A percentile compares a stretch with the other conserved stretches of the same genome.
Evolutionary conservation across 2,113 vertebrate genomes (phyloP).

Genomic region (Sminthopsis crassicaudata): DNA sequence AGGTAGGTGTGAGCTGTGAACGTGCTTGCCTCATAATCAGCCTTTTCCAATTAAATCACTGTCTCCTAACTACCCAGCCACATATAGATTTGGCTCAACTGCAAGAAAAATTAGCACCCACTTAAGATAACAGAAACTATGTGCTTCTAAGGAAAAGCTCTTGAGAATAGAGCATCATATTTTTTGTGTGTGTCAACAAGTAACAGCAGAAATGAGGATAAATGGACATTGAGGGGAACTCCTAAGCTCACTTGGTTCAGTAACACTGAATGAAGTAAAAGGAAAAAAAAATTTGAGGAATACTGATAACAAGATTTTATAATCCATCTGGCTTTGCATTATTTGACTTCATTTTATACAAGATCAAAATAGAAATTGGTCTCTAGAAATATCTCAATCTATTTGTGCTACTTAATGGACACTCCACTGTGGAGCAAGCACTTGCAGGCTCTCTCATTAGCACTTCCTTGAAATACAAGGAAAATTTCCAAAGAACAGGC

Average conservation of each 20-base stretch:
- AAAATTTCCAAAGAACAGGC: not conserved
- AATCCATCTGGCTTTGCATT: not conserved
- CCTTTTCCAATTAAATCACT: not conserved
- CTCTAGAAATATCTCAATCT: not conserved
- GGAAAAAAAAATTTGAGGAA: not conserved
- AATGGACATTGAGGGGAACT: not conserved
- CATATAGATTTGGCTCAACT: not conserved
- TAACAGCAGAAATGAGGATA: not conserved
- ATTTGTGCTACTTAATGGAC: not conserved
- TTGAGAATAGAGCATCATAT: not conserved
- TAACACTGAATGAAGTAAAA: not conserved
- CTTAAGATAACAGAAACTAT: not conserved
- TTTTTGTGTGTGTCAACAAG: not conserved
- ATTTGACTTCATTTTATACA: too few relatives aligned
- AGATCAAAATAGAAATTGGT: not conserved
- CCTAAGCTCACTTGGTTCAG: not conserved
- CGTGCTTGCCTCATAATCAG: not conserved
- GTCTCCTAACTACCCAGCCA: not conserved
- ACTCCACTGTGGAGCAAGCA: not conserved
- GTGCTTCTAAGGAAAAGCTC: not conserved
- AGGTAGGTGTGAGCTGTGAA: not conserved
- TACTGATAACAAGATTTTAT: not conserved
- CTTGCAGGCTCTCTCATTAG: not conserved
- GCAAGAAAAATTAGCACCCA: not conserved
- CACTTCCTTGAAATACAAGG: not conserved